phyloP scores from a whole-genome alignment of 1,140 invertebrate genomes.

The Brachionus calyciflorus region DNA sequence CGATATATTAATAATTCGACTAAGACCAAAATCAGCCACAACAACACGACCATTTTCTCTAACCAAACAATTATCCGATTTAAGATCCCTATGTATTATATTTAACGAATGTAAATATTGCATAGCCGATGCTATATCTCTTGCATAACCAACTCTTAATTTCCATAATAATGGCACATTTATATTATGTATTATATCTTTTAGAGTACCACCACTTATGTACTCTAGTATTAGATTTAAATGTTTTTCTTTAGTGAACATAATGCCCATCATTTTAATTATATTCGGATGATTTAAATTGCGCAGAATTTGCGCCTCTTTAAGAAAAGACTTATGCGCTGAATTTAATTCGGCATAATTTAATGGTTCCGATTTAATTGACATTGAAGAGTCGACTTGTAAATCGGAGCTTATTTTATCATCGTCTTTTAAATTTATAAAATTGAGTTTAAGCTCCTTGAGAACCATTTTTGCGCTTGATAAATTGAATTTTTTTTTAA shows the following conservation, averaged over 20 bases:
- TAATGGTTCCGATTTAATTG: background rate
- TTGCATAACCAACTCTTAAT: constrained; percentile 53
- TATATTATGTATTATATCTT: constrained; percentile 54
- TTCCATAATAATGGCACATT: constrained; percentile 53
- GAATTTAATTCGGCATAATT: constrained; percentile 45
- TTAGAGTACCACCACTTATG: constrained; percentile 57
- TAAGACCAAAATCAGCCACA: constrained; percentile 60
- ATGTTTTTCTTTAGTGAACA: constrained; percentile 83
- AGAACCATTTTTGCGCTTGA: background rate
- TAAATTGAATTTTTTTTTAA: background rate
- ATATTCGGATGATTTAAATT: constrained; percentile 84
- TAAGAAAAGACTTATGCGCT: constrained; percentile 44
- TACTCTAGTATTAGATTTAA: constrained; percentile 75
- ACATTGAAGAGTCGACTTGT: too few species aligned
- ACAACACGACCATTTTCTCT: constrained; percentile 55
- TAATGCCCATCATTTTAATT: constrained; percentile 82
- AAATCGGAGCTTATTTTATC: too few species aligned
- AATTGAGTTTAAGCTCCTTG: constrained; percentile 11
- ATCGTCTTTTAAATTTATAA: constrained; percentile 7
- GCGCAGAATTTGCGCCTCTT: constrained; percentile 77
- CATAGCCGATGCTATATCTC: constrained; percentile 59
- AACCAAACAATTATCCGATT: constrained; percentile 58
- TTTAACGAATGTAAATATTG: constrained; percentile 58
- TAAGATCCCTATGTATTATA: constrained; percentile 60
- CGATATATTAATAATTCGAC: constrained; percentile 52